A percentile compares a stretch with the other conserved stretches of the same genome.
These are phyloP conservation scores for Cataglyphis rosenhaueri DNA, from an alignment of 2,888 invertebrate species.

Conservation along the genomic window DNA sequence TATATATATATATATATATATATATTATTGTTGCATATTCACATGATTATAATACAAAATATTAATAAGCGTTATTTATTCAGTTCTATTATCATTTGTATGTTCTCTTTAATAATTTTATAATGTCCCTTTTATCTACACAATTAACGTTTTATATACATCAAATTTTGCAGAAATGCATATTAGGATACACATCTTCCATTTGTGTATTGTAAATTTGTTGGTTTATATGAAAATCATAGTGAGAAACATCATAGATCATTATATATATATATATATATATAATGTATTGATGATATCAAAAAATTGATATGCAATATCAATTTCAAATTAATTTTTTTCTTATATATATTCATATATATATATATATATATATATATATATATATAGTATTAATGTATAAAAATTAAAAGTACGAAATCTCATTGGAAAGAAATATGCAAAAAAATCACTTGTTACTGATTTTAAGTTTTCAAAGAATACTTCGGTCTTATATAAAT, in stretches of 20 bases:
- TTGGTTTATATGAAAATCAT: constrained; percentile 1
- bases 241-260: neutral
- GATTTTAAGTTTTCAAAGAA: constrained; percentile 31
- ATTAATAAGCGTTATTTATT: constrained; percentile 35
- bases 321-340: neutral
- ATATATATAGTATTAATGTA: too few relatives aligned
- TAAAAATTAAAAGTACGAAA: constrained; percentile 4
- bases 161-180: neutral
- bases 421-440: constrained; percentile 1
- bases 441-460: constrained; percentile 12
- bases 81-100: constrained; percentile 3
- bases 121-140: neutral
- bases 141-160: neutral
- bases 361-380: neutral
- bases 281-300: neutral
- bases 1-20: neutral
- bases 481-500: constrained; percentile 32
- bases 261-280: constrained; percentile 1
- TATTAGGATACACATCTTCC: constrained; percentile 7
- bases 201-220: constrained; percentile 26
- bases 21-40: constrained; percentile 13
- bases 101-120: constrained; percentile 16
- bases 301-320: neutral
- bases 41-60: neutral
- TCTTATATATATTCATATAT: neutral